phyloP scores from a whole-genome alignment of 2,888 invertebrate genomes.

The Dryadula phaetusa region DNA sequence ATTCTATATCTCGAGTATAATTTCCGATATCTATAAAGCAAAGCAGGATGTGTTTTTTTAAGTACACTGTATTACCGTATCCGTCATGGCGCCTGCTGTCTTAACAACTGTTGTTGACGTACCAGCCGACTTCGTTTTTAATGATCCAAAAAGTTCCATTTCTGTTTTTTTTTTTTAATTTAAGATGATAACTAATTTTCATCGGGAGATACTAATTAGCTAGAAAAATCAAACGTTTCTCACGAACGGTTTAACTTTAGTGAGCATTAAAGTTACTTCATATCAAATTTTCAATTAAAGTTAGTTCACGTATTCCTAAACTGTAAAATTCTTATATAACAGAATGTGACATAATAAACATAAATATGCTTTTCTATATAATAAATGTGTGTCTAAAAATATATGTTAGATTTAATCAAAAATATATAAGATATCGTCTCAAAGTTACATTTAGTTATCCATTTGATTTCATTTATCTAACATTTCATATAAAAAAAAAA shows the following conservation, averaged over 20 bases:
- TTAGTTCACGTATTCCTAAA: constrained; percentile 8
- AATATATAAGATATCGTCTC: too few species aligned
- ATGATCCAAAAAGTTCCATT: constrained; percentile 3
- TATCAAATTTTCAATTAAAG: too few species aligned
- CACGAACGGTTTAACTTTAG: neutral
- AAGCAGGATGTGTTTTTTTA: constrained; percentile 35
- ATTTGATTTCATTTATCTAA: too few species aligned
- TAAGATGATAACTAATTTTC: neutral
- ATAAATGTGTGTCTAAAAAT: too few species aligned
- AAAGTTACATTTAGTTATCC: neutral
- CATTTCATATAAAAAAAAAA: too few species aligned
- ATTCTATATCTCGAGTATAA: constrained; percentile 13
- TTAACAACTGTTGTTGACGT: constrained; percentile 20
- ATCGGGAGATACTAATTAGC: neutral
- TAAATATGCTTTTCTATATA: too few species aligned
- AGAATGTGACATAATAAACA: constrained; percentile 4
- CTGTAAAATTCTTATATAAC: constrained; percentile 3
- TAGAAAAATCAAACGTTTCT: constrained; percentile 5
- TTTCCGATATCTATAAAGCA: constrained; percentile 36
- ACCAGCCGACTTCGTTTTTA: constrained; percentile 10
- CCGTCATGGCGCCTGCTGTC: constrained; percentile 27
- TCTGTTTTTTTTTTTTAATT: neutral
- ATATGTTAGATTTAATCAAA: too few species aligned
- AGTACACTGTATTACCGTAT: constrained; percentile 21
- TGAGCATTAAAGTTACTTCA: constrained; percentile 10